These are phyloP conservation scores for Cryptus armator DNA, from an alignment of 2,888 invertebrate genomes.

Conservation along the genomic window DNA sequence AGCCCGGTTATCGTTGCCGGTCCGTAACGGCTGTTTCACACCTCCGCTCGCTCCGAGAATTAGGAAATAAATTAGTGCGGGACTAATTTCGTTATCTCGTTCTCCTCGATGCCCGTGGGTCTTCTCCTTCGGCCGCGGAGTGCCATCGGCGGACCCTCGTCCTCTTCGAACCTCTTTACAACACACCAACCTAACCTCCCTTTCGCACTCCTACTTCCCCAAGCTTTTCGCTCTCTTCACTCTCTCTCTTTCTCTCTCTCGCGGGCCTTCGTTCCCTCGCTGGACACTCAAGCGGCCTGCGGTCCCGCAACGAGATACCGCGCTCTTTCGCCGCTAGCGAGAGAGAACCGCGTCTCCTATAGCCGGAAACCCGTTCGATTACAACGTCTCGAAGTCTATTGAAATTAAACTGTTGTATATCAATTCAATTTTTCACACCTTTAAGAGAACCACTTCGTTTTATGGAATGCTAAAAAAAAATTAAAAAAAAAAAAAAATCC, in stretches of 20 bases:
- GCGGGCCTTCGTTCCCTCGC: too few relatives aligned
- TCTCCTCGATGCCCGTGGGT: slow-evolving; percentile 70
- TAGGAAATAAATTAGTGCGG: slow-evolving; percentile 85
- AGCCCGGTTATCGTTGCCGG: slow-evolving; percentile 80
- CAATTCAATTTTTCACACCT: not conserved
- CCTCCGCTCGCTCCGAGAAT: slow-evolving; percentile 83
- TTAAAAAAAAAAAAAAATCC: not conserved
- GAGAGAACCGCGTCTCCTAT: slow-evolving; percentile 23
- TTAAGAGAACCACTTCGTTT: slow-evolving; percentile 3
- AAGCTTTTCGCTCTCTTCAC: slow-evolving; percentile 6
- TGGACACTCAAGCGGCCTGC: too few relatives aligned
- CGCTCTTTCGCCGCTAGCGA: slow-evolving; percentile 2
- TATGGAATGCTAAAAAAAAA: not conserved
- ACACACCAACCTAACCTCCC: not conserved
- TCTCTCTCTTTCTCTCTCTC: not conserved
- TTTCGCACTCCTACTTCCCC: slow-evolving; percentile 28
- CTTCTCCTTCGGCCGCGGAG: slow-evolving; percentile 16
- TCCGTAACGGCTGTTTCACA: slow-evolving; percentile 84
- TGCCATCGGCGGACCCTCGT: slow-evolving; percentile 36
- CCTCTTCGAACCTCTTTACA: slow-evolving; percentile 11
- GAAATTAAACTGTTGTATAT: slow-evolving; percentile 6
- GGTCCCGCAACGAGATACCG: slow-evolving; percentile 20
- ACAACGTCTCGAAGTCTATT: slow-evolving; percentile 13
- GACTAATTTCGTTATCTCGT: slow-evolving; percentile 84
- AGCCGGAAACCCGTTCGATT: slow-evolving; percentile 42